Base-by-base conservation (phyloP, 2,797 vertebrate genomes). In the Potorous gilbertii region DNA sequence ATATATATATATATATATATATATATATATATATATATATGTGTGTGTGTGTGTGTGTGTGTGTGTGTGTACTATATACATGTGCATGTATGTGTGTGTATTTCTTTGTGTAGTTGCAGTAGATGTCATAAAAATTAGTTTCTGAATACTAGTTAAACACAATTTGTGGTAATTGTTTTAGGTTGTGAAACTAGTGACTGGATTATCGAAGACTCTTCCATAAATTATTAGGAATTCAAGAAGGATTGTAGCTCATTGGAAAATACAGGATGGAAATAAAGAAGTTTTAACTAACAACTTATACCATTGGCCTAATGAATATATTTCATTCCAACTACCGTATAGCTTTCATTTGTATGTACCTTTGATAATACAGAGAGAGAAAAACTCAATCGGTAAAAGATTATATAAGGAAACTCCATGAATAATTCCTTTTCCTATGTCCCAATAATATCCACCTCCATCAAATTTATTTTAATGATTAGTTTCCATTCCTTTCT, bases 51-150 rank as follows among this genome's bases (percentile, higher is more conserved):
- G n/a, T n/a, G n/a, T n/a, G n/a, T n/a, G n/a, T n/a, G n/a, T n/a
- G n/a, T n/a, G n/a, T n/a, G n/a, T n/a, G n/a, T n/a, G n/a, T n/a
- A 14, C 52, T 13, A 55, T 55, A 2, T 55, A 55, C 54, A 40
- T 24, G 52, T 52, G 52, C 0, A 1, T 46, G 27, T 87, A 5
- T 46, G 56, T 57, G 28, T 56, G 59, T 55, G 55, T 3, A 56
- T 92, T 89, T 13, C 1, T 93, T 93, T 55, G 55, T 6, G 2
- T 91, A 6, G 56, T 95, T 90, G 94, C 57, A 40, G 1, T 55
- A 95, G 24, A 96, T 94, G 21, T 92, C 18, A 92, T 90, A 87
- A 50, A 54, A 91, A 93, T 92, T 94, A 14, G 87, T 94, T 89
- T 90, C 21, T 91, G 9, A 95, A 96, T 74, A 74, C 12, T 24